phyloP scores from a whole-genome alignment of 2,888 invertebrate species.

The Scaeva pyrastri region DNA sequence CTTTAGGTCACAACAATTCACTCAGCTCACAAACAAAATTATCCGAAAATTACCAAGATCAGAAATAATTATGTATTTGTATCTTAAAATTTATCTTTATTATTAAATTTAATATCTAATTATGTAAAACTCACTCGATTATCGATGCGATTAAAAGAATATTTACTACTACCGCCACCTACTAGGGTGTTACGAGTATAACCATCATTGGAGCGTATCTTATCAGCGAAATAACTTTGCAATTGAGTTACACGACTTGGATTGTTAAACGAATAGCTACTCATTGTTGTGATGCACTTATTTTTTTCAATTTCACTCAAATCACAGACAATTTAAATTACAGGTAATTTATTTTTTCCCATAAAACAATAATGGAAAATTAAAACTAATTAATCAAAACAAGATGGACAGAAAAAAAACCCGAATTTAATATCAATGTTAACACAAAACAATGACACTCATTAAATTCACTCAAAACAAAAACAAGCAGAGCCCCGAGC shows the following conservation, averaged over 20 bases:
- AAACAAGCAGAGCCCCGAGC: background rate
- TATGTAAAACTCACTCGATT: constrained; percentile 63
- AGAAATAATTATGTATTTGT: too few relatives aligned
- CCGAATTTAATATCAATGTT: constrained; percentile 30
- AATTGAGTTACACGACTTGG: constrained; percentile 73
- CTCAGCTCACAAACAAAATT: too few relatives aligned
- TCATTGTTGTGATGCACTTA: constrained; percentile 45
- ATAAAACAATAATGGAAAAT: background rate
- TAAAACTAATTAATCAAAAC: background rate
- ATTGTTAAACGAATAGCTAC: constrained; percentile 69
- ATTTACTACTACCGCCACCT: constrained; percentile 66
- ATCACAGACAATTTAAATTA: background rate
- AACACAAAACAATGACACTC: constrained; percentile 30
- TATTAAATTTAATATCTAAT: background rate
- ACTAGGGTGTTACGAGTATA: constrained; percentile 63
- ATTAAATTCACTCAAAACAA: constrained; percentile 10
- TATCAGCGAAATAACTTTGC: constrained; percentile 75
- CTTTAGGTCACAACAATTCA: too few relatives aligned
- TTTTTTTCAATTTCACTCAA: background rate
- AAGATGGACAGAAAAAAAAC: constrained; percentile 6
- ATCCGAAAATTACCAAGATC: too few relatives aligned
- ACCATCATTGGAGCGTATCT: constrained; percentile 74
- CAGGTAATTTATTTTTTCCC: background rate
- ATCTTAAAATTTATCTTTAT: background rate
- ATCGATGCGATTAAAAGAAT: constrained; percentile 67